phyloP scores from a whole-genome alignment of 2,113 vertebrate species.

The Proteles cristata region DNA sequence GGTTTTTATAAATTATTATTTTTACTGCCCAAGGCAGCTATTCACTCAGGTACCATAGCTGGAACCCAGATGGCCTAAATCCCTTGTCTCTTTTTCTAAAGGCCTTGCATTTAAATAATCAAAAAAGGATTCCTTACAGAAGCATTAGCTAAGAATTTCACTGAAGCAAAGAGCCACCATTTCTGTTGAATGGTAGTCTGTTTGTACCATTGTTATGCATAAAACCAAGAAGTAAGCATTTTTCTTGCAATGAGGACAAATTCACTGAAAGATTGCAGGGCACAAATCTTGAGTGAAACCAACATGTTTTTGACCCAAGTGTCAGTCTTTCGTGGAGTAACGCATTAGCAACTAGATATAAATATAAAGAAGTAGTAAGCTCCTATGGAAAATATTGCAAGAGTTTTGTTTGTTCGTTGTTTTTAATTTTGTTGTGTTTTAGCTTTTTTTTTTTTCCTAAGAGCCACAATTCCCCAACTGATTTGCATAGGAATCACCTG shows the following conservation, averaged over 20 bases:
- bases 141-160: slow-evolving; percentile 30
- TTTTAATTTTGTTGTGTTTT: not conserved
- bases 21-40: not conserved
- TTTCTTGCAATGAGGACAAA: not conserved
- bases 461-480: not conserved
- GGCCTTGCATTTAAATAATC: slow-evolving; percentile 19
- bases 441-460: not conserved
- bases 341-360: not conserved
- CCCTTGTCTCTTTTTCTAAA: not conserved
- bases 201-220: slow-evolving; percentile 33
- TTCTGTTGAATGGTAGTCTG: not conserved
- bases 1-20: not conserved
- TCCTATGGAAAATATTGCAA: not conserved
- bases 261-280: not conserved
- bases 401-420: not conserved
- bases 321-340: not conserved
- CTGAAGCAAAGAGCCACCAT: not conserved
- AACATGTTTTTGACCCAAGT: slow-evolving; percentile 39
- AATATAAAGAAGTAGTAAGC: not conserved
- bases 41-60: not conserved
- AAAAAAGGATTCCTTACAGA: not conserved
- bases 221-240: slow-evolving; percentile 38
- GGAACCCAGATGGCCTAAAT: not conserved
- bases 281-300: not conserved
- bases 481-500: not conserved